phyloP scores from a whole-genome alignment of 2,888 invertebrate genomes.

The Gortyna flavago region DNA sequence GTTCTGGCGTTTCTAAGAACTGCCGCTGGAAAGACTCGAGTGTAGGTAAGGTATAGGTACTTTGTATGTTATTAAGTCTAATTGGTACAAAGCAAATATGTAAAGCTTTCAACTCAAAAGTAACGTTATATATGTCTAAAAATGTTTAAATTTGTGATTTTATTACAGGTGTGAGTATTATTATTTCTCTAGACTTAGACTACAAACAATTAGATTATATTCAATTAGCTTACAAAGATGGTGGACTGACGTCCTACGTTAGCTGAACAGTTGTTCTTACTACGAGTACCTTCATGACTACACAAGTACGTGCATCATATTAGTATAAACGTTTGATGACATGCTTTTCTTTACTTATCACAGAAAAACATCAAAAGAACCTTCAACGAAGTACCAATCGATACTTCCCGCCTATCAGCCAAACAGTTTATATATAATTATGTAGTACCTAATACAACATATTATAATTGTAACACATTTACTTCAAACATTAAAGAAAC shows the following conservation, averaged over 20 bases:
- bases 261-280: neutral
- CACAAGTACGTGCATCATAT: neutral
- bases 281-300: neutral
- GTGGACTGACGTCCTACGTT: neutral
- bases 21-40: no score
- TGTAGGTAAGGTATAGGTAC: neutral
- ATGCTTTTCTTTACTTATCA: neutral
- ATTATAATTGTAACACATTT: slow-evolving; percentile 51
- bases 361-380: neutral
- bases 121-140: no score
- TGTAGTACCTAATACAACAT: slow-evolving; percentile 45
- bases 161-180: neutral
- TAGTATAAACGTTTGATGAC: neutral
- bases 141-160: neutral
- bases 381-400: slow-evolving; percentile 17
- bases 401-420: slow-evolving; percentile 8
- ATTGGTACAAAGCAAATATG: neutral
- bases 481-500: slow-evolving; percentile 59
- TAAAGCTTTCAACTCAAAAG: neutral
- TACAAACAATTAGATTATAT: no score
- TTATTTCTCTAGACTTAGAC: neutral
- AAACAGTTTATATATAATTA: slow-evolving; percentile 38
- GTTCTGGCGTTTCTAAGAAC: neutral
- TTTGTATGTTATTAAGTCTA: neutral
- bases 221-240: neutral